Evolutionary conservation across 23 tunicate species (phyloP).

Genomic region (Clavelina lepadiformis): DNA sequence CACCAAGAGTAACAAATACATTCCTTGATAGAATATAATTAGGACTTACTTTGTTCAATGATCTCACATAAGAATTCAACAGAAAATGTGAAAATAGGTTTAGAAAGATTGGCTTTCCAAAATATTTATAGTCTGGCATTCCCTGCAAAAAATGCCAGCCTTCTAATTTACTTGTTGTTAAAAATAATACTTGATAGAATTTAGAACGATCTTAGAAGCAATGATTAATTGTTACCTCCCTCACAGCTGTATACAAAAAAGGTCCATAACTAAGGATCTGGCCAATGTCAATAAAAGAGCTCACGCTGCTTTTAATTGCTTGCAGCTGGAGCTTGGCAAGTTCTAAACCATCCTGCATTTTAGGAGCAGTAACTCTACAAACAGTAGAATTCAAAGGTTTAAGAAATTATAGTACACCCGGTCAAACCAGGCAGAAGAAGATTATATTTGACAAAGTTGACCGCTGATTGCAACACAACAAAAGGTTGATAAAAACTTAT

Average conservation of each 20-base stretch:
- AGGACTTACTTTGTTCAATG: conserved; percentile 59
- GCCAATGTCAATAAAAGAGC: conserved; percentile 73
- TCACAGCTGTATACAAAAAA: conserved; percentile 59
- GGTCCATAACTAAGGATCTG: conserved; percentile 86
- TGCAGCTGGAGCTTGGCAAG: conserved; percentile 73
- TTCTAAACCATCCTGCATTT: conserved; percentile 53
- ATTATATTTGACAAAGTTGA: neutral
- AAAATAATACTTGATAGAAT: no score
- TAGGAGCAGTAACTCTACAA: conserved; percentile 51
- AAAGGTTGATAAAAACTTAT: no score
- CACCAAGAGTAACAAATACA: no score
- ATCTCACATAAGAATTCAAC: conserved; percentile 56
- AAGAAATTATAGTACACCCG: neutral
- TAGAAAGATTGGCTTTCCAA: conserved; percentile 59
- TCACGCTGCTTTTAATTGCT: conserved; percentile 56
- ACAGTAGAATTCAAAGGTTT: neutral
- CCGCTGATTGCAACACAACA: no score
- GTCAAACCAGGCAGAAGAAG: neutral
- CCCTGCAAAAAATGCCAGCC: conserved; percentile 50
- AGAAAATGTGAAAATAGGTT: conserved; percentile 51
- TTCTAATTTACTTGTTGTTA: no score
- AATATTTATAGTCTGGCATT: conserved; percentile 61
- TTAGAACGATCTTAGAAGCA: no score
- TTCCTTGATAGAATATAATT: no score
- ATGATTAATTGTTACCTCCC: conserved; percentile 41